A percentile compares a stretch with the other conserved stretches of the same genome.
Conservation (phyloP, 2,113 vertebrate species). For the Platycercus adscitus region DNA sequence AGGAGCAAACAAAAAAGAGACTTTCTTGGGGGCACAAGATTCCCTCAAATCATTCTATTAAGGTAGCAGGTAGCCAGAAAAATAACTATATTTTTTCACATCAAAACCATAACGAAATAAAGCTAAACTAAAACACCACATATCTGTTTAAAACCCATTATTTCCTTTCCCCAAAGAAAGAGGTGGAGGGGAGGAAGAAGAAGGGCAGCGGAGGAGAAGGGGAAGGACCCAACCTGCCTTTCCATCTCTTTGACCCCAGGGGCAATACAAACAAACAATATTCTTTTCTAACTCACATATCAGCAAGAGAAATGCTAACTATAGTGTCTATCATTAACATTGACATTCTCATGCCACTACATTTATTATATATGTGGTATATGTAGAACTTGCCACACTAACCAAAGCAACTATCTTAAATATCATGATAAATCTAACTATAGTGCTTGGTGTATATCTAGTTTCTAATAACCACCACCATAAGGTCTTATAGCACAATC, state of each 20-base stretch:
- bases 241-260: neutral
- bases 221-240: neutral
- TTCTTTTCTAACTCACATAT: neutral
- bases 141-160: neutral
- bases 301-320: neutral
- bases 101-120: neutral
- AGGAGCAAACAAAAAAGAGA: neutral
- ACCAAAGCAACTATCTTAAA: neutral
- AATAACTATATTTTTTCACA: neutral
- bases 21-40: neutral
- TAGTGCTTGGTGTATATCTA: neutral
- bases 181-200: no score
- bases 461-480: neutral
- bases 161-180: neutral
- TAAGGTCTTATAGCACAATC: constrained; percentile 10
- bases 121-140: neutral
- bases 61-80: neutral
- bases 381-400: neutral
- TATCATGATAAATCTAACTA: neutral
- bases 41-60: neutral
- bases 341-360: neutral
- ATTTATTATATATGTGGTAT: neutral
- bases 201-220: neutral
- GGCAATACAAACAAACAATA: neutral
- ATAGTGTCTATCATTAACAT: neutral